Conservation (phyloP, 2,888 invertebrate species). For the Drosophila anomalata region DNA sequence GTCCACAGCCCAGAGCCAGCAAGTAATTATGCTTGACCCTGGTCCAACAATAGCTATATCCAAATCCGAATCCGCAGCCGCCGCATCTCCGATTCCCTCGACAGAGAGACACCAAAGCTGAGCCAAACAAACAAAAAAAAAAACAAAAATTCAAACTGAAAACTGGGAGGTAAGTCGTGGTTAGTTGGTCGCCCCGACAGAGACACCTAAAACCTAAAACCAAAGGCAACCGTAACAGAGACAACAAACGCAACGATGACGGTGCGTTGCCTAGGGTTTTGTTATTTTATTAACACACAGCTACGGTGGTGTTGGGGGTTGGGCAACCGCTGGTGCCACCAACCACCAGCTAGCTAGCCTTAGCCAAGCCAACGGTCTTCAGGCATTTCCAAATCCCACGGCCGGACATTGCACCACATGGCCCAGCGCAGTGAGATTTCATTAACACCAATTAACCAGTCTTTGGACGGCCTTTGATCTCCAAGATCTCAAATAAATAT, state of each 20-base stretch:
- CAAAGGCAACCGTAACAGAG: neutral
- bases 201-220: constrained; percentile 27
- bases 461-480: neutral
- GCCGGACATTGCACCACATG: constrained; percentile 36
- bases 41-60: constrained; percentile 71
- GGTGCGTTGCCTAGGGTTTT: constrained; percentile 47
- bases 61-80: constrained; percentile 12
- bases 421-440: constrained; percentile 14
- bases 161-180: constrained; percentile 41
- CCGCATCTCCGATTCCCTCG: constrained; percentile 50
- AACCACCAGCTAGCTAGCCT: neutral
- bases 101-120: constrained; percentile 29
- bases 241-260: constrained; percentile 43
- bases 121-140: constrained; percentile 54
- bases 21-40: constrained; percentile 80
- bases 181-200: constrained; percentile 12
- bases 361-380: neutral
- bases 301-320: constrained; percentile 32
- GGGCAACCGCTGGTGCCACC: constrained; percentile 13
- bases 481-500: neutral
- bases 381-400: constrained; percentile 32
- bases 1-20: constrained; percentile 30
- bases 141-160: constrained; percentile 54
- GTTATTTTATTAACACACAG: constrained; percentile 49
- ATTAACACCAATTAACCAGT: constrained; percentile 22